phyloP scores from a whole-genome alignment of 2,113 vertebrate species.

The Gymnogyps californianus region DNA sequence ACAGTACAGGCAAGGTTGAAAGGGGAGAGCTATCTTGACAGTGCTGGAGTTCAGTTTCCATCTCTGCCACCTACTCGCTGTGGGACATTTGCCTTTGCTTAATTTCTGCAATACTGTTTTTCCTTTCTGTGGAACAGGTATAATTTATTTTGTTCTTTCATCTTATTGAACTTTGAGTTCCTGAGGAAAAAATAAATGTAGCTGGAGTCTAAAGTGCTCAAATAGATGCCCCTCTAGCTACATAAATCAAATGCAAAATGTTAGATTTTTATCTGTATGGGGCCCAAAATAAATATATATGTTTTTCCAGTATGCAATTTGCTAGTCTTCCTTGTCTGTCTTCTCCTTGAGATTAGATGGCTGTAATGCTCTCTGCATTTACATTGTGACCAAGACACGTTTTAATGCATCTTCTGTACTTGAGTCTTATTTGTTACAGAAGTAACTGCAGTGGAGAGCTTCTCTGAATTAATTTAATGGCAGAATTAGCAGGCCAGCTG shows the following conservation, averaged over 20 bases:
- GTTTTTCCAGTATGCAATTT: not conserved
- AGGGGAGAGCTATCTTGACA: not conserved
- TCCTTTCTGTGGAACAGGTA: not conserved
- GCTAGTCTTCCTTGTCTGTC: not conserved
- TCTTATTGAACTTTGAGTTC: not conserved
- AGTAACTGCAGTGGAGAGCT: conserved; percentile 55
- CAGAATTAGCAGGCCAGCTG: conserved; percentile 46
- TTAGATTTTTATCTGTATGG: not conserved
- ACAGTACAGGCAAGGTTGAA: not conserved
- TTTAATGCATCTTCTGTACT: conserved; percentile 55
- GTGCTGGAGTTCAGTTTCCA: not conserved
- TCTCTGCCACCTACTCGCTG: not conserved
- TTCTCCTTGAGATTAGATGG: not conserved
- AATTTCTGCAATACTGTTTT: not conserved
- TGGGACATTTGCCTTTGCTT: not conserved
- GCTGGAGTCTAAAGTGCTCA: not conserved
- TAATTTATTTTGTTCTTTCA: not conserved
- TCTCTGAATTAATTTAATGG: conserved; percentile 64
- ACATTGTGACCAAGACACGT: conserved; percentile 7
- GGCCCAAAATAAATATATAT: not conserved
- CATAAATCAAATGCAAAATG: not conserved
- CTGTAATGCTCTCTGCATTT: not conserved
- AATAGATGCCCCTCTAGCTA: not conserved
- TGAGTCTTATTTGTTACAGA: conserved; percentile 53
- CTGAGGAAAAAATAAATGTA: not conserved